A percentile compares a stretch with the other conserved stretches of the same genome.
These are phyloP conservation scores for Brachionus koreanus DNA, from an alignment of 1,140 invertebrate species.

Conservation along the genomic window DNA sequence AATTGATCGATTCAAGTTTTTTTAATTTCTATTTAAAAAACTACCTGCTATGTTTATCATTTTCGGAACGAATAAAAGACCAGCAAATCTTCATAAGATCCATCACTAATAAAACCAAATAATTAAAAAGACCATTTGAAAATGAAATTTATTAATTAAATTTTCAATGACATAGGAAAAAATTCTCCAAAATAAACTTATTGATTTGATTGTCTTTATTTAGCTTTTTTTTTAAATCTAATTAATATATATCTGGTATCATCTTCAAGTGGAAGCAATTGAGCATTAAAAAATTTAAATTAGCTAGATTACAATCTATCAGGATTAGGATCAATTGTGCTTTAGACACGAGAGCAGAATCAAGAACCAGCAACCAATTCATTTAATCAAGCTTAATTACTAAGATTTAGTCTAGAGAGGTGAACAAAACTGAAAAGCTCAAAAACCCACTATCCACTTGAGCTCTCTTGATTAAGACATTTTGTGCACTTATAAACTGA, in stretches of 20 bases:
- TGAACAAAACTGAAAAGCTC: background rate
- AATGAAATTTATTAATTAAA: background rate
- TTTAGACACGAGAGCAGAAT: background rate
- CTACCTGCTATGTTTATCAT: slow-evolving; percentile 10
- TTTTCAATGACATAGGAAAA: too few species aligned
- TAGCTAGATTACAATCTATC: background rate
- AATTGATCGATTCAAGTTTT: background rate
- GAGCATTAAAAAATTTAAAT: background rate
- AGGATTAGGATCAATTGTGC: background rate
- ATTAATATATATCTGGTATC: background rate
- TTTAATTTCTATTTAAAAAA: background rate
- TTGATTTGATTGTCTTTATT: too few species aligned
- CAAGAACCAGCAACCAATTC: background rate
- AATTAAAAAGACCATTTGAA: background rate
- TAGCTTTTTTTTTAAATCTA: background rate
- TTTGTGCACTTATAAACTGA: background rate
- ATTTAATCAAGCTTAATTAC: background rate
- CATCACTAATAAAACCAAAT: background rate
- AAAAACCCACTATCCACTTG: background rate
- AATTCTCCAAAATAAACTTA: too few species aligned
- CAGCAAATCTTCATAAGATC: too few species aligned
- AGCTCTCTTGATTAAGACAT: background rate
- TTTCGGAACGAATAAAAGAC: background rate
- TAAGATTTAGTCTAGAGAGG: background rate
- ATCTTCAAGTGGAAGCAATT: background rate